A percentile compares a stretch with the other conserved stretches of the same genome.
Conservation (phyloP, 2,113 vertebrate species). For the Asarcornis scutulata region DNA sequence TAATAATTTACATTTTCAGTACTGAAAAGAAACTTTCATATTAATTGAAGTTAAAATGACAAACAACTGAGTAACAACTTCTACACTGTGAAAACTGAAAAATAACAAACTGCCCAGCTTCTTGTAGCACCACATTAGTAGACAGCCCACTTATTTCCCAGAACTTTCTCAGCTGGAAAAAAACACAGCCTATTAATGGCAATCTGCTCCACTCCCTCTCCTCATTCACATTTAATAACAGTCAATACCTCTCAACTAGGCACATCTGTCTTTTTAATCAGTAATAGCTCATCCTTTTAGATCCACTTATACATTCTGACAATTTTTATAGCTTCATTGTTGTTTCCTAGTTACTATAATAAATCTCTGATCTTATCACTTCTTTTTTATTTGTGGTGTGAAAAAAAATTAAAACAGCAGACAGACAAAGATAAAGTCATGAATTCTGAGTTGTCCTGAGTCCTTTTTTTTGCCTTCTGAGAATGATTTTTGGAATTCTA, state of each 20-base stretch:
- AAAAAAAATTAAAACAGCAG: neutral
- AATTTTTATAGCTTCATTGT: neutral
- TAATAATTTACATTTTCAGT: neutral
- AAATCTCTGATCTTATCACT: neutral
- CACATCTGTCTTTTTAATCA: neutral
- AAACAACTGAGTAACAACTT: neutral
- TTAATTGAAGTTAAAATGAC: neutral
- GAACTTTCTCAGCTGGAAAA: neutral
- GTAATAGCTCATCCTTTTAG: neutral
- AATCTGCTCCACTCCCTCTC: neutral
- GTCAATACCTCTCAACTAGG: neutral
- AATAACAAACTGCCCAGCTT: neutral
- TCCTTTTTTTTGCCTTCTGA: neutral
- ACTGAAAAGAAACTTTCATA: neutral
- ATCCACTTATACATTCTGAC: neutral
- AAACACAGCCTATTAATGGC: rapidly evolving
- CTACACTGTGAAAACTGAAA: neutral
- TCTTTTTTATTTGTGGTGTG: neutral
- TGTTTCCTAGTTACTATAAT: neutral
- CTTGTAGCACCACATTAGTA: neutral
- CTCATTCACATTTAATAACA: rapidly evolving
- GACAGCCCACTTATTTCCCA: neutral
- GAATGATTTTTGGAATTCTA: neutral
- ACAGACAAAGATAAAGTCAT: neutral
- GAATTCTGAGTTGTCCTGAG: neutral